These are phyloP conservation scores for Pseudorasbora parva DNA, from an alignment of 2,113 vertebrate genomes.

Conservation along the genomic window DNA sequence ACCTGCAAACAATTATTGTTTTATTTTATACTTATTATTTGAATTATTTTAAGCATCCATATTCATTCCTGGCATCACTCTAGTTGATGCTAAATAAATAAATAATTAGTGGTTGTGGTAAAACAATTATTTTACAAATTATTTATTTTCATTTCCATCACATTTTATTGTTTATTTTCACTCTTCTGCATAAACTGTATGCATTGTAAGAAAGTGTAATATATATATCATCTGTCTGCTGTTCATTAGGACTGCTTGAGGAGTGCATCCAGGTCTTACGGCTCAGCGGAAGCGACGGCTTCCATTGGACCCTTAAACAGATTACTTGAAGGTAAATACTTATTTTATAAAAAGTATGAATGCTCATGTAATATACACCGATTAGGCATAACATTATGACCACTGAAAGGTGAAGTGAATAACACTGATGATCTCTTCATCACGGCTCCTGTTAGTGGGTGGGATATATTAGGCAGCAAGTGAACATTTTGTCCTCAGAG, in stretches of 20 bases:
- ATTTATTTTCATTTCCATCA: background rate
- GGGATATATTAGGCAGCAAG: too few species aligned
- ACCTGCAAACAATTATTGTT: background rate
- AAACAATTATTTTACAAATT: background rate
- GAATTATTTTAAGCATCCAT: too few species aligned
- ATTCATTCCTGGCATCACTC: too few species aligned
- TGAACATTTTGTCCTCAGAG: too few species aligned
- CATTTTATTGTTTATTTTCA: background rate
- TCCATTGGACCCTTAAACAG: conserved; percentile 61
- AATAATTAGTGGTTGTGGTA: background rate
- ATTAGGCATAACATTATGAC: too few species aligned
- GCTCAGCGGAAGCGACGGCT: conserved; percentile 42
- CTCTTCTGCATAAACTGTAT: background rate
- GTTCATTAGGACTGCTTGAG: conserved; percentile 50
- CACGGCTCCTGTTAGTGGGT: too few species aligned
- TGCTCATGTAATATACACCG: background rate
- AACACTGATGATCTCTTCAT: too few species aligned
- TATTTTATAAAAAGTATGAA: background rate
- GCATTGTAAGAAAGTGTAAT: background rate
- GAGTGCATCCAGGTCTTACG: conserved; percentile 56
- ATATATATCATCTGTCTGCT: background rate
- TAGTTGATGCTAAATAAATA: too few species aligned
- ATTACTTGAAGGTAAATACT: conserved; percentile 8
- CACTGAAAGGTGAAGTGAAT: too few species aligned
- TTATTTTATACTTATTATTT: too few species aligned